Evolutionary conservation across 2,888 invertebrate genomes (phyloP).

Genomic region (Conistra vaccinii): DNA sequence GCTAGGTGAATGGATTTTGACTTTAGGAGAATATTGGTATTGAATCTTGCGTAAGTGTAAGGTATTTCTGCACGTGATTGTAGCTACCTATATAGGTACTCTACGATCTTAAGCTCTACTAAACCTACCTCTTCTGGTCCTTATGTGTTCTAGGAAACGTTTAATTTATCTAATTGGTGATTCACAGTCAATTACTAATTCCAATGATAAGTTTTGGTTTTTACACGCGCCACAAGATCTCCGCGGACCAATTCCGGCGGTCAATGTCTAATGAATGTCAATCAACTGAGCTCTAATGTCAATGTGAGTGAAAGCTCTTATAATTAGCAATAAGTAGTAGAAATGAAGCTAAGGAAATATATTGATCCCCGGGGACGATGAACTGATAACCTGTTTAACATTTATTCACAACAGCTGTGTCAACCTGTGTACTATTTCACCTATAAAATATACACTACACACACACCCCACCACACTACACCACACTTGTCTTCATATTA

Average conservation of each 20-base stretch:
- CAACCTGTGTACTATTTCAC: background rate
- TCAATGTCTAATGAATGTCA: conserved; percentile 18
- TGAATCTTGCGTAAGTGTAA: no score
- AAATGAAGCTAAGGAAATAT: conserved; percentile 20
- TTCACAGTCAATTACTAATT: background rate
- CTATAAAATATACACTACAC: background rate
- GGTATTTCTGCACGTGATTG: background rate
- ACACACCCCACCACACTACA: no score
- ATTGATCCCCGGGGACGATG: conserved; percentile 9
- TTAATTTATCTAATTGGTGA: background rate
- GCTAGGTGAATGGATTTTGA: no score
- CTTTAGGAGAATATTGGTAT: background rate
- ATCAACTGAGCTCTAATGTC: background rate
- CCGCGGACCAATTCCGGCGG: background rate
- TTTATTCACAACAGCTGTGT: background rate
- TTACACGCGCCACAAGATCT: background rate
- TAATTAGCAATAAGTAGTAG: conserved; percentile 14
- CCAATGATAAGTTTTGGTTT: background rate
- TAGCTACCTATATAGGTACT: background rate
- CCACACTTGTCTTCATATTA: background rate
- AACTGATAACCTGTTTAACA: conserved; percentile 16
- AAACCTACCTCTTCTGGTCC: no score
- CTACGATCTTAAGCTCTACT: no score
- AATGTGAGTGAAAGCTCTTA: background rate
- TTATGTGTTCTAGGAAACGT: background rate